Percentiles rank a stretch among this genome's conserved stretches.
Conservation (phyloP, 2,113 vertebrate species). For the Pseudorasbora parva region DNA sequence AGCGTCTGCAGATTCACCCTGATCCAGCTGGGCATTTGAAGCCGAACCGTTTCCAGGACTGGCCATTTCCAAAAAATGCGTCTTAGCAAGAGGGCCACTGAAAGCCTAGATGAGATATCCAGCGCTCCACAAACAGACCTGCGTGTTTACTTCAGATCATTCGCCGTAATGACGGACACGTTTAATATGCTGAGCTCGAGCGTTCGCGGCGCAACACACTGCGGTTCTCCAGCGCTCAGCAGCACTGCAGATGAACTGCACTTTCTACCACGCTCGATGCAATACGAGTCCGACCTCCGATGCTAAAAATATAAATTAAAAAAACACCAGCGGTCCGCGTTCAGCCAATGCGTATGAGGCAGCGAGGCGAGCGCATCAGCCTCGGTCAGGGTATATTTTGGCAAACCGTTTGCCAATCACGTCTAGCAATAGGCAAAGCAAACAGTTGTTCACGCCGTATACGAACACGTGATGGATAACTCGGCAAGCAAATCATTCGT, state of each 20-base stretch:
- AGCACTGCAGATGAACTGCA: constrained; percentile 36
- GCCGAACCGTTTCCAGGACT: constrained; percentile 72
- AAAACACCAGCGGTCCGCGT: constrained; percentile 34
- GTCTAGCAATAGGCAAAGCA: too few species aligned
- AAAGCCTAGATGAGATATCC: background rate
- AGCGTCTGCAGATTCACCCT: constrained; percentile 67
- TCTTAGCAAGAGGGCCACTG: constrained; percentile 13
- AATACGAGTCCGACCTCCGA: constrained; percentile 33
- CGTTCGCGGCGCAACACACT: constrained; percentile 22
- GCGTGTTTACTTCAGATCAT: background rate
- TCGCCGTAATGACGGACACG: constrained; percentile 2
- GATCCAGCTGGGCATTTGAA: constrained; percentile 58
- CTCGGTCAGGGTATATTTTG: too few species aligned
- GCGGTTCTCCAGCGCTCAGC: constrained; percentile 31
- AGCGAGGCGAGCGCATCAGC: constrained; percentile 10
- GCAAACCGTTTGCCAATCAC: too few species aligned
- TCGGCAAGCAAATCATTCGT: too few species aligned
- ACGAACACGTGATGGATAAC: too few species aligned
- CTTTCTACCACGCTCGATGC: constrained; percentile 4
- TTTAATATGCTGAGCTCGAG: constrained; percentile 6
- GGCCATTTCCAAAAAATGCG: constrained; percentile 76
- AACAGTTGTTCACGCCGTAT: too few species aligned
- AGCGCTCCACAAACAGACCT: background rate
- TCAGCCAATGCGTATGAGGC: constrained; percentile 37
- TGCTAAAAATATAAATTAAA: constrained; percentile 50